Base-by-base conservation (phyloP, 2,113 vertebrate species). In the Myotis brandtii region DNA sequence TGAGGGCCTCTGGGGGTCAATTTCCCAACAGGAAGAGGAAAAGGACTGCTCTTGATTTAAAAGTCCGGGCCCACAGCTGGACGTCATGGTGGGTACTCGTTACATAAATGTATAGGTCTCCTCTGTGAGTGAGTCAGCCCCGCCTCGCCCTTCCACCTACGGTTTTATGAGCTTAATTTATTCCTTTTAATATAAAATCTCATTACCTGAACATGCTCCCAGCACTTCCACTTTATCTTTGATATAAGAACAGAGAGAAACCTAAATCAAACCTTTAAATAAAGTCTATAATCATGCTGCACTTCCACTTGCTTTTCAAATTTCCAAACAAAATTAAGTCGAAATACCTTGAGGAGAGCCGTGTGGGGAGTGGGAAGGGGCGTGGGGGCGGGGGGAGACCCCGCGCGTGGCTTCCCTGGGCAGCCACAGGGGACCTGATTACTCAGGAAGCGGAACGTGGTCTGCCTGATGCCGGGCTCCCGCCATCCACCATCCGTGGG, bases 181-280 rank as follows among this genome's bases (percentile, higher is more conserved):
- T 99, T 99, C 98, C 98, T 99, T 99, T 99, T 99, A 98, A 99
- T 99, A 99, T 99, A 99, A 99, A 99, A 99, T 99, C 98, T 99
- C 98, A 99, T 99, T 99, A 99, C 98, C 98, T 98, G 98, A 98
- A 98, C 98, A 98, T 97, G 98, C 97, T 98, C 98, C 98, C 95
- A 98, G 97, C 97, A 97, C 97, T 98, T 98, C 98, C 97, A 98
- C 97, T 98, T 98, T 98, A 98, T 98, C 98, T 99, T 99, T 99
- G 98, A 99, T 99, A 99, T 98, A 98, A 98, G 98, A 99, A 99
- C 98, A 99, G 98, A 99, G 98, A 98, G 98, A 99, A 99, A 99
- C 98, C 98, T 98, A 99, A 99, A 99, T 99, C 98, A 99, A 98
- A 98, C 98, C 98, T 98, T 99, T 98, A 98, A 98, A 98, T 98